phyloP scores from a whole-genome alignment of 2,797 vertebrate genomes.

The Limnodromus scolopaceus region DNA sequence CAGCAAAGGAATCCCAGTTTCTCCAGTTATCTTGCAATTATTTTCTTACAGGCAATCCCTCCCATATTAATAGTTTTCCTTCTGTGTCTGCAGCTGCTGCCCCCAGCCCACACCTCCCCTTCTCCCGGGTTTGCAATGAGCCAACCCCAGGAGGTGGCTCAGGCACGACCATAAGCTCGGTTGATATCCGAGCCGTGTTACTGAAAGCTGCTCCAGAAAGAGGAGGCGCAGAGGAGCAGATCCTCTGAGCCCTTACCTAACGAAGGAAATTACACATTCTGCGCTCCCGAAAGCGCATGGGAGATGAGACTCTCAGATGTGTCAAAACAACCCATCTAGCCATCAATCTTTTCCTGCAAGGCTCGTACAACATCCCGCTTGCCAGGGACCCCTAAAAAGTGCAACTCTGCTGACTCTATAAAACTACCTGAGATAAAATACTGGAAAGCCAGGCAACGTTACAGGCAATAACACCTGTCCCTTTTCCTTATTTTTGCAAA shows the following conservation, averaged over 20 bases:
- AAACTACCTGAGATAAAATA: not conserved
- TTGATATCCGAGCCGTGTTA: not conserved
- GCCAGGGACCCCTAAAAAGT: not conserved
- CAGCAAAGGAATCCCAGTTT: not conserved
- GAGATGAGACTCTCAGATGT: not conserved
- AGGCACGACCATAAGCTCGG: not conserved
- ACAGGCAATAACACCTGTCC: not conserved
- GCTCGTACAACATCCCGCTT: not conserved
- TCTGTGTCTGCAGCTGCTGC: not conserved
- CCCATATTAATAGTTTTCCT: not conserved
- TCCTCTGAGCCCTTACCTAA: not conserved
- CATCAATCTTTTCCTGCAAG: conserved; percentile 5
- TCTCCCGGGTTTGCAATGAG: not conserved
- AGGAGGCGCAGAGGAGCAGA: not conserved
- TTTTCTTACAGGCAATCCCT: not conserved
- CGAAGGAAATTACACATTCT: not conserved
- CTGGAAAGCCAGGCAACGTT: not conserved
- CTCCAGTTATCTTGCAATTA: not conserved
- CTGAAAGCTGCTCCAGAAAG: conserved; percentile 33
- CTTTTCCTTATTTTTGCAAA: not conserved
- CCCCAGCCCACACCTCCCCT: not conserved
- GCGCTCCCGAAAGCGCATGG: not conserved
- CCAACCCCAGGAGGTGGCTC: not conserved
- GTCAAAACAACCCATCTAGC: conserved; percentile 13
- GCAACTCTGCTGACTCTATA: not conserved